Conservation (phyloP, 2,113 vertebrate species). For the Okapia johnstoni region DNA sequence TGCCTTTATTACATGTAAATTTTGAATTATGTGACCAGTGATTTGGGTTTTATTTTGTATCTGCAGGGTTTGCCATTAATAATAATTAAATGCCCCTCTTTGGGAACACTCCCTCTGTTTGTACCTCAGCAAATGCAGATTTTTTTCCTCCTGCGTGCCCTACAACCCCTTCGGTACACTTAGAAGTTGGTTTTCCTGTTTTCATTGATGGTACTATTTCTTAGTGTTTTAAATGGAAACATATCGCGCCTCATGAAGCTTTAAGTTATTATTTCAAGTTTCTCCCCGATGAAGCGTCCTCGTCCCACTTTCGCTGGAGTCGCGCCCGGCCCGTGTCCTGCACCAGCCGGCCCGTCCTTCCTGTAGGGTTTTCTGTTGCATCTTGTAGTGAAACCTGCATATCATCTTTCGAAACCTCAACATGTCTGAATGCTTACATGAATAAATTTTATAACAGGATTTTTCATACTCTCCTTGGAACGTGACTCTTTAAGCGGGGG, state of each 20-base stretch:
- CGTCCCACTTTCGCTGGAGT: slow-evolving; percentile 50
- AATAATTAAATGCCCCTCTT: slow-evolving; percentile 75
- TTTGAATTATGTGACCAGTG: slow-evolving; percentile 79
- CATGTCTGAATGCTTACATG: slow-evolving; percentile 63
- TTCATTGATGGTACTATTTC: slow-evolving; percentile 74
- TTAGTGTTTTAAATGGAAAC: slow-evolving; percentile 72
- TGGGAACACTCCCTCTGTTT: slow-evolving; percentile 74
- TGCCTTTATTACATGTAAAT: slow-evolving; percentile 88
- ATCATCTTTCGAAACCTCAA: slow-evolving; percentile 40
- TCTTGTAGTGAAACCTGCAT: slow-evolving; percentile 55
- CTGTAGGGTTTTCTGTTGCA: slow-evolving; percentile 46
- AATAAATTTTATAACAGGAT: slow-evolving; percentile 73
- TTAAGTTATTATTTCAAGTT: slow-evolving; percentile 68
- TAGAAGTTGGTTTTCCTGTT: slow-evolving; percentile 58
- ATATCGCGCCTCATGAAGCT: slow-evolving; percentile 71
- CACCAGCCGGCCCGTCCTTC: slow-evolving; percentile 37
- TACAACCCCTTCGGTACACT: slow-evolving; percentile 61
- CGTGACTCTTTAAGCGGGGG: slow-evolving; percentile 33
- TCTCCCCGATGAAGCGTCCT: slow-evolving; percentile 24
- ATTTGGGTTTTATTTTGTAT: slow-evolving; percentile 79
- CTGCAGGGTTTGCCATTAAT: slow-evolving; percentile 83
- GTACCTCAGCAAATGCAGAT: slow-evolving; percentile 76
- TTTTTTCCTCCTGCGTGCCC: slow-evolving; percentile 53
- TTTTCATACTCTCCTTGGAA: slow-evolving; percentile 61
- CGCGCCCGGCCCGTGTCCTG: slow-evolving; percentile 58